Evolutionary conservation across 1,140 invertebrate species (phyloP), one percentile per base, ranked within the genome.

Genomic region (Coptotermes formosanus): DNA sequence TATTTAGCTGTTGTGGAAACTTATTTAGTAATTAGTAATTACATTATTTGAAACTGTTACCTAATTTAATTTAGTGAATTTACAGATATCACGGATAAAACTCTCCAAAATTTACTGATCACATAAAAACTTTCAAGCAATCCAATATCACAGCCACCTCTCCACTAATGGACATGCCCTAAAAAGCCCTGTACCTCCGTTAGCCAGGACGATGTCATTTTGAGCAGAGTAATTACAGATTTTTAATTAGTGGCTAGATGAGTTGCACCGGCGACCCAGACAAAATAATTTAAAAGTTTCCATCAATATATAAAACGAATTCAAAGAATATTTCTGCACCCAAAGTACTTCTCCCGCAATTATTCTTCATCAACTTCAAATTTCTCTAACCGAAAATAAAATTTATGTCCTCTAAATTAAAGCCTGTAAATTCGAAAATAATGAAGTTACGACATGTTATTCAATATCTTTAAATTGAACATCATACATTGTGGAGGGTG

Each of bases 251-350:
- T 75, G 25, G n/a, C 64, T 75, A 75, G 64, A 75, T 75, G n/a
- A 30, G 64, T 75, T 75, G n/a, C 64, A 75, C 64, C 2, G 64
- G n/a, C 64, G 64, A 75, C 64, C 64, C n/a, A 25, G 25, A 75
- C 64, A 75, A 75, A 75, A n/a, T 75, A n/a, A 75, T 75, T 75
- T 75, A 75, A 75, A 75, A 75, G 64, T 75, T 75, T n/a, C 64
- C 64, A 75, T 30, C 25, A n/a, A 75, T 30, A 75, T 11, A 30
- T 75, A 30, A 75, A 75, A 75, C 64, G 64, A 75, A 75, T 75
- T 75, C 64, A 75, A 12, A n/a, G 64, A n/a, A 75, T 9, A 30
- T 25, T 6, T 16, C 6, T 30, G 25, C 9, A 75, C 6, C 64
- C 0, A 25, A 2, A 30, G 14, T 30, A 75, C 25, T 75, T 55